Percentiles rank a stretch among this genome's conserved stretches.
Evolutionary conservation across 2,113 vertebrate genomes (phyloP).

Genomic region (Dromiciops gliroides): DNA sequence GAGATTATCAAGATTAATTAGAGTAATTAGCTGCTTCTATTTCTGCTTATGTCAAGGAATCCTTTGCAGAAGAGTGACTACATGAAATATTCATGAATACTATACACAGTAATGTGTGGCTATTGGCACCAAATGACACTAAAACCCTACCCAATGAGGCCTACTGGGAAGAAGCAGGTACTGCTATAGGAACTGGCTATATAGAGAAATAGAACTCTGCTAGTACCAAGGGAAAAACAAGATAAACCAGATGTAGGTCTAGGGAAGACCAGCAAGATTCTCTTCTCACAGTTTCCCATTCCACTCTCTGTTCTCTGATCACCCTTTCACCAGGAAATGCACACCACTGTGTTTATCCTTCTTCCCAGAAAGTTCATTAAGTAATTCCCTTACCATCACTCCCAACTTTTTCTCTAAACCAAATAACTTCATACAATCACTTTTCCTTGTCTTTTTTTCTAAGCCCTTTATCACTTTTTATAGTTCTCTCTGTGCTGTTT

Average conservation of each 20-base stretch:
- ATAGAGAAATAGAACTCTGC: background rate
- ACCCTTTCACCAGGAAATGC: too few relatives aligned
- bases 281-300: too few relatives aligned
- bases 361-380: too few relatives aligned
- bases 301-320: too few relatives aligned
- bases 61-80: conserved; percentile 18
- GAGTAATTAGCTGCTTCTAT: conserved; percentile 55
- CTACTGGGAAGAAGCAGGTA: background rate
- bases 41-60: conserved; percentile 40
- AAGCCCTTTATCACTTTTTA: too few relatives aligned
- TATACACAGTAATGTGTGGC: background rate
- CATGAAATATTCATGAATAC: conserved; percentile 38
- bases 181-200: background rate
- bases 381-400: too few relatives aligned
- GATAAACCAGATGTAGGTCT: background rate
- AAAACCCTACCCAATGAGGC: background rate
- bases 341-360: too few relatives aligned
- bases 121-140: background rate
- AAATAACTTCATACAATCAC: too few relatives aligned
- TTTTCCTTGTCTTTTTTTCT: too few relatives aligned
- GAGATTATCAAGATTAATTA: conserved; percentile 60
- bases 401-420: too few relatives aligned
- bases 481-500: too few relatives aligned
- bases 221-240: background rate
- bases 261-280: too few relatives aligned